Base-by-base conservation (phyloP, 2,888 invertebrate species). In the Dryobota labecula region DNA sequence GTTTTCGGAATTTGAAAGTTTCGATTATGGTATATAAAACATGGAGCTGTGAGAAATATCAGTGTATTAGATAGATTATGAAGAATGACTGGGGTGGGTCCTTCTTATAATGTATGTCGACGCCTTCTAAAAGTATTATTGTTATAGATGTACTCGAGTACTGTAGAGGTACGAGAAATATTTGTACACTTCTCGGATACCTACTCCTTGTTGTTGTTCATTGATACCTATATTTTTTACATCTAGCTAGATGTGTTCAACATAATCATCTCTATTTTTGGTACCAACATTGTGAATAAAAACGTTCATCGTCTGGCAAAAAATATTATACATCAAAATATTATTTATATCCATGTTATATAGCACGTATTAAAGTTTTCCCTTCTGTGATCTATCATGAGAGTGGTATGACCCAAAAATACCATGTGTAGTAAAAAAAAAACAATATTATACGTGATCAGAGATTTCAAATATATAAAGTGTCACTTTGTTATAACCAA, bases 1-100 rank as follows among this genome's bases (percentile, higher is more conserved):
- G 86, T 98, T 97, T 92, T 98, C 98, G 80, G 98, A 98, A 93
- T 97, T 97, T 95, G 98, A 97, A 91, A 97, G 97, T 86, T 98
- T 98, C 92, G 98, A 98, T 93, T 98, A 97, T 88, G 97, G 97
- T 84, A 96, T 97, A 90, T 97, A 97, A 96, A 94, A 84, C 90
- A 76, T 86, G 91, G 93, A 93, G 94, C 95, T 95, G 95, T 94
- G 94, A 94, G 92, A 93, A 91, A 90, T 92, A 95, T 94, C 94
- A 95, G 94, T 95, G 95, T 95, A 94, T 95, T 95, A 95, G 94
- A 91, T 95, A 94, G 91, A 92, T 91, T 92, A 90, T 87, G 90
- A 92, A 91, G 92, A 91, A 91, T 91, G 93, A 91, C 90, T 90
- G 92, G 91, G 89, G 87, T 86, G 89, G 90, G 92, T 93, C 94